These are phyloP conservation scores for Mobula birostris DNA, from an alignment of 2,113 vertebrate species.

Conservation along the genomic window DNA sequence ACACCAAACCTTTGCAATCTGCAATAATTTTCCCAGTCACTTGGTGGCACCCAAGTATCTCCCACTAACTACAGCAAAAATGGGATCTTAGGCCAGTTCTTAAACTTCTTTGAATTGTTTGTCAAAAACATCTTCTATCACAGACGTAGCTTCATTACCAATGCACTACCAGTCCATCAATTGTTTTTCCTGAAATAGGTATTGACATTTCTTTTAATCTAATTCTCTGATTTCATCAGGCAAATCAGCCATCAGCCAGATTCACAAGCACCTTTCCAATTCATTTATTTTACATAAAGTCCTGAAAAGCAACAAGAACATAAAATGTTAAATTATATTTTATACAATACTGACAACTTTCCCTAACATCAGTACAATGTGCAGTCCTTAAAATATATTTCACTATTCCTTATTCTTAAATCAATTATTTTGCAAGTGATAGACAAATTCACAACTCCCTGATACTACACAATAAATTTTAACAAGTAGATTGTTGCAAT, in stretches of 20 bases:
- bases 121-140: not conserved
- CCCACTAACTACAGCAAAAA: not conserved
- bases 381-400: not conserved
- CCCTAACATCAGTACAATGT: not conserved
- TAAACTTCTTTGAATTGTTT: not conserved
- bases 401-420: not conserved
- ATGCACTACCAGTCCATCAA: too few species aligned
- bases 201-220: not conserved
- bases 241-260: not conserved
- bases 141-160: not conserved
- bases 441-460: not conserved
- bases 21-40: conserved; percentile 4
- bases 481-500: not conserved
- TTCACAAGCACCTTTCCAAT: not conserved
- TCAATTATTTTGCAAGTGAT: not conserved
- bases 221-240: not conserved
- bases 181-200: not conserved
- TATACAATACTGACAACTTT: not conserved
- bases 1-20: not conserved
- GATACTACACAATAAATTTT: not conserved
- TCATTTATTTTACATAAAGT: not conserved
- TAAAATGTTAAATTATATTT: not conserved
- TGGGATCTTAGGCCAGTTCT: not conserved
- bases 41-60: conserved; percentile 13
- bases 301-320: not conserved